These are phyloP conservation scores for Holothuria scabra DNA, from an alignment of 53 echinoderm and acorn worm species.

Conservation along the genomic window DNA sequence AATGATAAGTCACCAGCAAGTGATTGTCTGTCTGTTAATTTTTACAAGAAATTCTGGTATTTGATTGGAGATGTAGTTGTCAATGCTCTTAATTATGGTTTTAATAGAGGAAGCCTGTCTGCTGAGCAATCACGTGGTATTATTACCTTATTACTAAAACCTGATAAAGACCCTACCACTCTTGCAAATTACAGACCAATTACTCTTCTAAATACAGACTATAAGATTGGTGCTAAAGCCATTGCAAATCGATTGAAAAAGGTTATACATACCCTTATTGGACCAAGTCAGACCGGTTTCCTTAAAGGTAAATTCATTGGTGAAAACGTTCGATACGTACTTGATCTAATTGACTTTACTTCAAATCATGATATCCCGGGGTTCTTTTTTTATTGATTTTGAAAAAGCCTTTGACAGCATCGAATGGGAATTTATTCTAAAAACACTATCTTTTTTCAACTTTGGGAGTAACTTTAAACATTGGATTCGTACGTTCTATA, in stretches of 20 bases:
- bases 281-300: background rate
- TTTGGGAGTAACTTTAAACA: background rate
- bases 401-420: background rate
- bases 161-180: background rate
- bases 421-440: background rate
- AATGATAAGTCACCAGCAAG: slow-evolving; percentile 63
- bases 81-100: background rate
- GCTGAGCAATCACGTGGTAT: slow-evolving; percentile 4
- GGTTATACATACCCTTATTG: too few relatives aligned
- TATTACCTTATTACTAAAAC: background rate
- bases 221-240: too few relatives aligned
- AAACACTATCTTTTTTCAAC: slow-evolving; percentile 14
- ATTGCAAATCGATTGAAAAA: too few relatives aligned
- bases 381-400: background rate
- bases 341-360: background rate
- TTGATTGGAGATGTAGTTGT: background rate
- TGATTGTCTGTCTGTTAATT: slow-evolving; percentile 58
- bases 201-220: background rate
- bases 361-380: background rate
- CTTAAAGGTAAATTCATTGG: background rate
- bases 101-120: background rate
- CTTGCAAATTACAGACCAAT: background rate
- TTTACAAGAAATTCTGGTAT: slow-evolving; percentile 17
- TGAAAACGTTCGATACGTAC: background rate
- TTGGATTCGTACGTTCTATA: too few relatives aligned